Evolutionary conservation across 1,140 invertebrate species (phyloP), one percentile per base, ranked within the genome.

Genomic region (Alviniconcha marisindica): DNA sequence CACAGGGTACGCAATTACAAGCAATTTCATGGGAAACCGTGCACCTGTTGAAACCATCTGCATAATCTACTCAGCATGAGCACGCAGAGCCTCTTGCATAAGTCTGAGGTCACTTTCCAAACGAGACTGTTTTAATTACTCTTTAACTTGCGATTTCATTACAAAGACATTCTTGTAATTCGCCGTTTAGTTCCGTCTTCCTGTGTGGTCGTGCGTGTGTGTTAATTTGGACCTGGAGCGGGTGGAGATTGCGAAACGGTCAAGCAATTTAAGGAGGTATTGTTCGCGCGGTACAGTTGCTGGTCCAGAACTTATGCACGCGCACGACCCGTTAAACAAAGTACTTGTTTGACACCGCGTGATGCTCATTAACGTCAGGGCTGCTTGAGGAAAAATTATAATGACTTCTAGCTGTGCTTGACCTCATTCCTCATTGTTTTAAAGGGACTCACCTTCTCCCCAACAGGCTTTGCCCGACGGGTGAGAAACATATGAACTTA

Each of bases 151-250:
- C 0, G 63, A 15, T 40, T 40, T 33, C 44, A 24, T 40, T 31
- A 71, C 69, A 71, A 71, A 71, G 69, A 40, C 69, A 71, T 71
- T 71, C 69, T 24, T 71, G 69, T 24, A 38, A 71, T 71, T 71
- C 15, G 18, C 69, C 21, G 36, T 21, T 60, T 60, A 71, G 69
- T 71, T 18, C 24, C 69, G 28, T 12, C 69, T 71, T 18, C 69
- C 36, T 71, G 69, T 71, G 69, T 71, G 69, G 69, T 40, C 69
- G 38, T 71, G 69, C 36, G 18, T 40, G 0, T 31, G 33, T 24
- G 36, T 71, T 71, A 31, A 24, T 31, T 71, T 71, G 15, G 33
- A 36, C 3, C 14, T 1, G 28, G 15, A 5, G 38, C 3, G 33
- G 36, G 10, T 71, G 69, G 69, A 40, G n/a, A n/a, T n/a, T n/a